Base-by-base conservation (phyloP, 1,140 invertebrate genomes). In the Epicauta chinensis region DNA sequence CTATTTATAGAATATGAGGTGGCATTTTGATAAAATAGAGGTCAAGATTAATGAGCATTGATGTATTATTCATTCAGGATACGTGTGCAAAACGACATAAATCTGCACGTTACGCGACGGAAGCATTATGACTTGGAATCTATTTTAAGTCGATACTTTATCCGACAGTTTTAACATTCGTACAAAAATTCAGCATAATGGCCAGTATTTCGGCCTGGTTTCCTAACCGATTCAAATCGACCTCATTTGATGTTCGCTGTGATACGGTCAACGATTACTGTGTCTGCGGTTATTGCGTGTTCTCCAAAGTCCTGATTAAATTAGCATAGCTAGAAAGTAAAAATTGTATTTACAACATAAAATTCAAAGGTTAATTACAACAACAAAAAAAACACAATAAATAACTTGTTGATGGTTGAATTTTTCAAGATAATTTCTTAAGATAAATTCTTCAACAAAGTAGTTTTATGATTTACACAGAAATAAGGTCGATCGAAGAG, bases 241-340 rank as follows among this genome's bases (percentile, higher is more conserved):
- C 45, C 45, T 38, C 10, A 23, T 38, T 47, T 37, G 45, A 47
- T 47, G 30, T 37, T 23, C 17, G 2, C 1, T 38, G 45, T 13
- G 45, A 47, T 47, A 23, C 23, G 38, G 15, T 37, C 13, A 47
- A 47, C 16, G 45, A 47, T 47, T 38, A 23, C 45, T 23, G 14
- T 38, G 16, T 23, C 30, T 47, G 29, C 40, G 16, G 14, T 50
- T 31, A 50, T 50, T 50, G 37, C 48, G 48, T 42, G 37, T 37
- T 14, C 23, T 31, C 35, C 36, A 46, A 35, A 13, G 16, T 12
- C 4, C 31, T 50, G 46, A 38, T 50, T 42, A 31, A 14, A 32
- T 41, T 41, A 32, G 30, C 37, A 42, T 50, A 50, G 6, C 34
- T 23, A 5, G 23, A 23, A 23, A 23, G 23, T 23, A 12, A 15